Evolutionary conservation across 2,797 vertebrate genomes (phyloP).

Genomic region (Austrolebias charrua): DNA sequence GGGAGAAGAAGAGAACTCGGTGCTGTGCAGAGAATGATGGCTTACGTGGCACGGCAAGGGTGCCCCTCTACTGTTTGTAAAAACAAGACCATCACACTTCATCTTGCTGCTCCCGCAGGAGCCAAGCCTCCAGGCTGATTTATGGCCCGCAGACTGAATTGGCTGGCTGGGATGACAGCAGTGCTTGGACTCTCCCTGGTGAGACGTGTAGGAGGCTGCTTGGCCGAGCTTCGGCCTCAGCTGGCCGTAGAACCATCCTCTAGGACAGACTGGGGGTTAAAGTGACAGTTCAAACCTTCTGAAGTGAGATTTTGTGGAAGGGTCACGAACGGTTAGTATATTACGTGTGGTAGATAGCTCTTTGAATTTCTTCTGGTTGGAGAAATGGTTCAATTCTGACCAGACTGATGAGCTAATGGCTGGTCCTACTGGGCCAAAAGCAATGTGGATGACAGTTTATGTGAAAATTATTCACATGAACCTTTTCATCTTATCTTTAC

Average conservation of each 20-base stretch:
- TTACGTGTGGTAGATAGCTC: too few relatives aligned
- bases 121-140: slow-evolving; percentile 81
- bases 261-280: slow-evolving; percentile 53
- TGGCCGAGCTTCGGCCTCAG: slow-evolving; percentile 64
- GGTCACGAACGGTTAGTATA: too few relatives aligned
- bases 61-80: slow-evolving; percentile 84
- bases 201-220: slow-evolving; percentile 68
- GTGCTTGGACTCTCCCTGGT: slow-evolving; percentile 77
- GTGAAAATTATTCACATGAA: too few relatives aligned
- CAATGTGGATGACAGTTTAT: too few relatives aligned
- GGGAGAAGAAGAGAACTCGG: slow-evolving; percentile 68
- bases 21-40: slow-evolving; percentile 75
- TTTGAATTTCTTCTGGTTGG: too few relatives aligned
- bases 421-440: too few relatives aligned
- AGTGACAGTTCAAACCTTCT: too few relatives aligned
- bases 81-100: slow-evolving; percentile 87
- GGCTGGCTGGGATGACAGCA: slow-evolving; percentile 80
- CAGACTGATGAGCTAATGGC: too few relatives aligned
- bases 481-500: too few relatives aligned
- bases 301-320: too few relatives aligned
- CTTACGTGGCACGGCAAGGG: slow-evolving; percentile 73
- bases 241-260: slow-evolving; percentile 64
- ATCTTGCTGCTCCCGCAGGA: slow-evolving; percentile 82
- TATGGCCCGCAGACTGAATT: slow-evolving; percentile 80
- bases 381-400: too few relatives aligned